These are phyloP conservation scores for Drosophila multiciliata DNA, from an alignment of 2,888 invertebrate genomes.

Conservation along the genomic window DNA sequence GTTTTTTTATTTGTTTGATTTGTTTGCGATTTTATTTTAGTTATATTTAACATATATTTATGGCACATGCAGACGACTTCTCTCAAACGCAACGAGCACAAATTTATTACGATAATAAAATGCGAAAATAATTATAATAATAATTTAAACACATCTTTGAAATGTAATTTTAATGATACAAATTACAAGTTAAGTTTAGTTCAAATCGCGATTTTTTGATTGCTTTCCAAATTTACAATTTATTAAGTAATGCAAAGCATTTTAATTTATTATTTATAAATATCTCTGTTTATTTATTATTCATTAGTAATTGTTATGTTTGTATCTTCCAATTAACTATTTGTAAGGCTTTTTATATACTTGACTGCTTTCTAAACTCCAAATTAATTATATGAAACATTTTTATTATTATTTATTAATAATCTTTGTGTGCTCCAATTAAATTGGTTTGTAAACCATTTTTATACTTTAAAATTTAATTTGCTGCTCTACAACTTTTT, in stretches of 20 bases:
- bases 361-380: too few species aligned
- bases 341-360: too few species aligned
- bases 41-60: conserved; percentile 20
- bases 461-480: conserved; percentile 5
- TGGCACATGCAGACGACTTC: neutral
- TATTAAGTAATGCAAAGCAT: too few species aligned
- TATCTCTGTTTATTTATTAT: too few species aligned
- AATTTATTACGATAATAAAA: neutral
- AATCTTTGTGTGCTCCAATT: neutral
- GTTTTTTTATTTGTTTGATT: conserved; percentile 49
- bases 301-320: too few species aligned
- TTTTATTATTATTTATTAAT: neutral
- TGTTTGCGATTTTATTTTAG: conserved; percentile 53
- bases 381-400: too few species aligned
- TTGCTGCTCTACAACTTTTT: conserved; percentile 26
- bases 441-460: neutral
- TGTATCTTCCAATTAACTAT: too few species aligned
- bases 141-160: neutral
- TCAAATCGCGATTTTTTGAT: rapidly evolving
- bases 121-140: neutral
- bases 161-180: neutral
- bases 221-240: neutral
- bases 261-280: too few species aligned
- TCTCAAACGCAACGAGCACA: conserved; percentile 3
- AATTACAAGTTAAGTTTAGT: neutral